Conservation (phyloP, 1,140 invertebrate species). For the Pomacea maculata region DNA sequence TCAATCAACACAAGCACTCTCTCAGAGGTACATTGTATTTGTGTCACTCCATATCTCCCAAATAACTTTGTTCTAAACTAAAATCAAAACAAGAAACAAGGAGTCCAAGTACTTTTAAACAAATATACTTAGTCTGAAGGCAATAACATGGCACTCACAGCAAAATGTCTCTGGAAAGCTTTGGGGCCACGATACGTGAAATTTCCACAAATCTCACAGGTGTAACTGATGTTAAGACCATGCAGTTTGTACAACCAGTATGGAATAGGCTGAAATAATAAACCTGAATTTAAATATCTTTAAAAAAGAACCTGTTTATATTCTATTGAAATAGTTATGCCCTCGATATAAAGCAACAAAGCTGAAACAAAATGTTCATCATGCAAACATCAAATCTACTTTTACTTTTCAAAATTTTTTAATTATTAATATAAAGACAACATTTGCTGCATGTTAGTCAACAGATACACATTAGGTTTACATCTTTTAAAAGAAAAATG, state of each 20-base stretch:
- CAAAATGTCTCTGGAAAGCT: slow-evolving; percentile 99
- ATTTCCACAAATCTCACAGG: slow-evolving; percentile 99
- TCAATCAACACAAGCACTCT: too few species aligned
- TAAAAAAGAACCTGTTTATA: too few species aligned
- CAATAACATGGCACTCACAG: slow-evolving; percentile 69
- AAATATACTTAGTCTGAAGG: not conserved
- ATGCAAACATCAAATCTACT: not conserved
- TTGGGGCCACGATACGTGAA: slow-evolving; percentile 99
- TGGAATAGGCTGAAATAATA: slow-evolving; percentile 82
- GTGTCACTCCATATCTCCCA: not conserved
- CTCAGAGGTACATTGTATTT: not conserved
- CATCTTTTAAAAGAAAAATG: not conserved
- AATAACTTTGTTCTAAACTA: not conserved
- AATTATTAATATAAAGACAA: not conserved
- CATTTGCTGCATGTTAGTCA: not conserved
- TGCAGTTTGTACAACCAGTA: slow-evolving; percentile 99
- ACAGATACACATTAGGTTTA: not conserved
- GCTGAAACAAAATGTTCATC: not conserved
- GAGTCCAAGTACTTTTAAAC: not conserved
- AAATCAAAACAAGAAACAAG: not conserved
- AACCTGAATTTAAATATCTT: not conserved
- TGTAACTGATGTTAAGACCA: slow-evolving; percentile 98
- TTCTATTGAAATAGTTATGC: not conserved
- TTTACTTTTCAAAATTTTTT: not conserved
- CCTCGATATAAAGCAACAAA: not conserved